phyloP scores from a whole-genome alignment of 2,888 invertebrate species.

The Hydrotaea diabolus region DNA sequence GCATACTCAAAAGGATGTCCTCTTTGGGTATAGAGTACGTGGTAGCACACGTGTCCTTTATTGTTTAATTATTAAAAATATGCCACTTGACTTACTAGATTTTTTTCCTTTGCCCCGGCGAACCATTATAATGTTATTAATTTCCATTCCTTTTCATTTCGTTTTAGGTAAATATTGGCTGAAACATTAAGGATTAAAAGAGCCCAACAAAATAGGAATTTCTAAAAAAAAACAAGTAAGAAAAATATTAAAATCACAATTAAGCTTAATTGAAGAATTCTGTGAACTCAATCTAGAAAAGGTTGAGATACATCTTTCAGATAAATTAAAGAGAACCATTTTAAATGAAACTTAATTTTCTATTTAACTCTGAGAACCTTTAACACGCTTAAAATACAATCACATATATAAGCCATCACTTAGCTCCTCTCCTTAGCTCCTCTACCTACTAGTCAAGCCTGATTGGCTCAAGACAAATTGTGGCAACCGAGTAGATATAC shows the following conservation, averaged over 20 bases:
- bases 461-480: no score
- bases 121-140: constrained; percentile 27
- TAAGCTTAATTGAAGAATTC: no score
- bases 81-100: constrained; percentile 6
- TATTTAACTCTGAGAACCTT: no score
- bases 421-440: no score
- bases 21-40: background rate
- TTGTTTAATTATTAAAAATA: constrained; percentile 18
- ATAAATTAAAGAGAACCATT: no score
- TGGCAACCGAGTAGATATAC: no score
- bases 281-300: no score
- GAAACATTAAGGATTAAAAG: background rate
- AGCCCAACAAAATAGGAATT: background rate
- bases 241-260: background rate
- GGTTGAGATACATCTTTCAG: no score
- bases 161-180: constrained; percentile 32
- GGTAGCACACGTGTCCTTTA: constrained; percentile 13
- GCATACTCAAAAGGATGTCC: background rate
- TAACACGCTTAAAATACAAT: no score
- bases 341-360: no score
- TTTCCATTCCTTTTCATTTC: constrained; percentile 14
- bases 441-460: no score
- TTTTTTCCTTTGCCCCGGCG: background rate
- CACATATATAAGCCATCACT: no score
- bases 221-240: background rate